phyloP scores from a whole-genome alignment of 2,113 vertebrate species.

The Lampris megalopsis region DNA sequence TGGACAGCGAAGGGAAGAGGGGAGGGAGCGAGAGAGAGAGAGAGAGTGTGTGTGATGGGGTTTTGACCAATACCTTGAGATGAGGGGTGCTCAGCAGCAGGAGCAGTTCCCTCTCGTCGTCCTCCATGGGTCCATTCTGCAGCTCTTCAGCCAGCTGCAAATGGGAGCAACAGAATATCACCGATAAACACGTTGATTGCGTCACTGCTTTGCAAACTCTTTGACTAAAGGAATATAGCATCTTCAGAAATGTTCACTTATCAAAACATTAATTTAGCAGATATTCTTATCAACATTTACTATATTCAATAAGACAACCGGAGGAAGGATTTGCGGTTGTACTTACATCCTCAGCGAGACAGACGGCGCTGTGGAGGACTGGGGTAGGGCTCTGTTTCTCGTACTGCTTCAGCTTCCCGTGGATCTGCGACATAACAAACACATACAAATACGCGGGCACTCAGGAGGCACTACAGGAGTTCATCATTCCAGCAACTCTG shows the following conservation, averaged over 20 bases:
- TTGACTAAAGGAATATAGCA: neutral
- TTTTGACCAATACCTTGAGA: slow-evolving; percentile 84
- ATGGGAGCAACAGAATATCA: slow-evolving; percentile 29
- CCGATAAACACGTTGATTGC: neutral
- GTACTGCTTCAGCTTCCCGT: slow-evolving; percentile 92
- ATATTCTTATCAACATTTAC: neutral
- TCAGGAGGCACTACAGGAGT: neutral
- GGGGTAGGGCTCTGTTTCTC: slow-evolving; percentile 91
- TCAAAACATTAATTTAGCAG: neutral
- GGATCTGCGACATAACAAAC: slow-evolving; percentile 83
- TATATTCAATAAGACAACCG: neutral
- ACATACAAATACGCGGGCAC: neutral
- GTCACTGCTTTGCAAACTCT: neutral
- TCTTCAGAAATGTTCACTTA: neutral
- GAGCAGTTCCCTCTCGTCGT: slow-evolving; percentile 89
- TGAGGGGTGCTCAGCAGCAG: slow-evolving; percentile 91
- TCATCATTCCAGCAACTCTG: too few species aligned
- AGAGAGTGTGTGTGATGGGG: neutral
- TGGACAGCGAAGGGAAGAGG: neutral
- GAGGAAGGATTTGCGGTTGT: slow-evolving; percentile 3
- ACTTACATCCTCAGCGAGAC: slow-evolving; percentile 92
- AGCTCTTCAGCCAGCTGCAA: slow-evolving; percentile 91
- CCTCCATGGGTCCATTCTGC: slow-evolving; percentile 85
- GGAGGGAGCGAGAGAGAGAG: neutral
- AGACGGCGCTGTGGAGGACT: slow-evolving; percentile 90